These are phyloP conservation scores for Dasypus novemcinctus DNA, from an alignment of 2,113 vertebrate species.

Conservation along the genomic window DNA sequence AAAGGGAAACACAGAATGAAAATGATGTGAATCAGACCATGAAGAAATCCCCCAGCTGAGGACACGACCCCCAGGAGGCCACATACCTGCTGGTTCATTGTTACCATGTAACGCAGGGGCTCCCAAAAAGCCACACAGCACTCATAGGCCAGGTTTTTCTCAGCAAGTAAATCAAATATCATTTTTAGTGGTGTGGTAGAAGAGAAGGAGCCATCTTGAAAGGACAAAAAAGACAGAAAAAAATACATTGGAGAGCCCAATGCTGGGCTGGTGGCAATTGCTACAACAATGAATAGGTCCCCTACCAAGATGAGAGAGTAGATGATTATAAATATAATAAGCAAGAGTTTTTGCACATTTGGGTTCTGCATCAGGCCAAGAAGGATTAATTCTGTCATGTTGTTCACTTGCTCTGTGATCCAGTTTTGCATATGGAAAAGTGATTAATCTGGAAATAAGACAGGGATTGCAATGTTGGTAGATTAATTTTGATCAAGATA, in stretches of 20 bases:
- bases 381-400: not conserved
- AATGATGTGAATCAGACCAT: too few relatives aligned
- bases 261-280: too few relatives aligned
- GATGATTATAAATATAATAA: not conserved
- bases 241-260: too few relatives aligned
- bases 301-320: too few relatives aligned
- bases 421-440: not conserved
- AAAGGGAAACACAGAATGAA: too few relatives aligned
- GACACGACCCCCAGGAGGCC: too few relatives aligned
- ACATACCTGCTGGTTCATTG: too few relatives aligned
- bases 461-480: not conserved
- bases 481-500: not conserved
- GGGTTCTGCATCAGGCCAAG: not conserved
- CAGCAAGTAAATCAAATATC: not conserved
- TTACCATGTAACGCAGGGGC: too few relatives aligned
- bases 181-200: not conserved
- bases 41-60: too few relatives aligned
- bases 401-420: not conserved
- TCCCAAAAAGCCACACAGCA: too few relatives aligned
- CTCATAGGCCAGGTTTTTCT: too few relatives aligned
- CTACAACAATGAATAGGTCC: too few relatives aligned
- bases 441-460: not conserved
- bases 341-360: not conserved
- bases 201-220: not conserved
- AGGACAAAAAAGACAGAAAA: not conserved